Evolutionary conservation across 2,888 invertebrate genomes (phyloP), one percentile per base, ranked within the genome.

Genomic region (Drosophila falleni): DNA sequence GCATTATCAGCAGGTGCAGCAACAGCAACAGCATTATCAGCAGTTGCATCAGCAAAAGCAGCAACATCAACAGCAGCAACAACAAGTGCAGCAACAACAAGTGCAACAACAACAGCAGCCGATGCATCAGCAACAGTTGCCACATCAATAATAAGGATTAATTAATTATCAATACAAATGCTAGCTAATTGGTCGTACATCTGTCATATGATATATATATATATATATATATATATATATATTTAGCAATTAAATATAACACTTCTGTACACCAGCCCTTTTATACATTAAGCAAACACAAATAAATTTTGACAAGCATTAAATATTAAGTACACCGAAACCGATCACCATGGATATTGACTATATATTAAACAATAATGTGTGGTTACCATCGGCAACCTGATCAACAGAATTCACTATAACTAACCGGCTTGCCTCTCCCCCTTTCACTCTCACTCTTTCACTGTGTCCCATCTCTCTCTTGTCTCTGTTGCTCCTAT

Each of bases 341-440:
- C n/a, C 53, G 78, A 75, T 78, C 78, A 75, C 74, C 78, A 73
- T 75, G 75, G 74, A 68, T 73, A 76, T 76, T 23, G 8, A 35
- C 9, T 16, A 10, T 10, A 41, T 41, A 16, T 51, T 56, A 23
- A 50, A 33, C 5, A n/a, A 15, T 16, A n/a, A 42, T 6, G 29
- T 6, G 29, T 4, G 49, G 75, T 78, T 56, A 58, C 74, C 47
- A 56, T 9, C 76, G 60, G 76, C 80, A 80, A 80, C 76, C 71
- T 49, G 78, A 78, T 78, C 76, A 68, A 61, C 56, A 44, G 23
- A 53, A 35, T 42, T 46, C 16, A 35, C 15, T 31, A 37, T 41
- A 59, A 15, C 46, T 51, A 46, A 26, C 58, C 61, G 23, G 55
- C 61, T 44, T 35, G 29, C 33, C 46, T 23, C 39, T 35, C 15